Base-by-base conservation (phyloP, 1,140 invertebrate species). In the Drosophila punjabiensis region DNA sequence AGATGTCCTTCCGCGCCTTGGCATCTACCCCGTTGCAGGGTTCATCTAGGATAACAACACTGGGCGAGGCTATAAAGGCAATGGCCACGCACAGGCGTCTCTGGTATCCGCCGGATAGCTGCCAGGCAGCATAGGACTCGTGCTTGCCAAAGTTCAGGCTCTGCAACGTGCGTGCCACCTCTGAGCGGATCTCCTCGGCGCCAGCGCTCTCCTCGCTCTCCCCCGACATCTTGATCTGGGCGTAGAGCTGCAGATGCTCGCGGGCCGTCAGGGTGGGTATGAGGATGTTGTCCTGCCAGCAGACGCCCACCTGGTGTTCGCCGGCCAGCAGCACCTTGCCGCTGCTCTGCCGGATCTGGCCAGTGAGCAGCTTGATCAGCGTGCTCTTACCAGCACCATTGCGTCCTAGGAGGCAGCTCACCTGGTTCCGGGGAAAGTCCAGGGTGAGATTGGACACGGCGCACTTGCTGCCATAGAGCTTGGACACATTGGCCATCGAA, bases 351-450 rank as follows among this genome's bases (percentile, higher is more conserved):
- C 93, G 92, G 47, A 95, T 87, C 93, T 95, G 95, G n/a, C 95
- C 95, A 0, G 95, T 96, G 33, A 96, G 84, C 90, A 96, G 95
- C 91, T 96, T 96, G 16, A 98, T 96, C 85, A 96, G 94, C 53
- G 96, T 97, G 47, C 96, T 97, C 93, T 97, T 97, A 5, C 97
- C 97, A 63, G 97, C 97, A 30, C 97, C 97, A 90, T 97, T 98
- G 62, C 96, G 97, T 6, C 97, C 98, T 11, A 98, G 93, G n/a
- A 98, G 93, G 14, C 95, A 95, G 8, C 95, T 96, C 64, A 96
- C 95, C 82, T 96, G 95, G 80, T 96, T 96, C 18, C 88, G 79
- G 2, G 77, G 79, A 47, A 93, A 92, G n/a, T 82, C 82, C 39
- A 92, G 24, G 37, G 94, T 96, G 4, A 98, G 94, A 67, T 96